Evolutionary conservation across 1,140 invertebrate species (phyloP), one percentile per base, ranked within the genome.

Genomic region (Drosophila parvula): DNA sequence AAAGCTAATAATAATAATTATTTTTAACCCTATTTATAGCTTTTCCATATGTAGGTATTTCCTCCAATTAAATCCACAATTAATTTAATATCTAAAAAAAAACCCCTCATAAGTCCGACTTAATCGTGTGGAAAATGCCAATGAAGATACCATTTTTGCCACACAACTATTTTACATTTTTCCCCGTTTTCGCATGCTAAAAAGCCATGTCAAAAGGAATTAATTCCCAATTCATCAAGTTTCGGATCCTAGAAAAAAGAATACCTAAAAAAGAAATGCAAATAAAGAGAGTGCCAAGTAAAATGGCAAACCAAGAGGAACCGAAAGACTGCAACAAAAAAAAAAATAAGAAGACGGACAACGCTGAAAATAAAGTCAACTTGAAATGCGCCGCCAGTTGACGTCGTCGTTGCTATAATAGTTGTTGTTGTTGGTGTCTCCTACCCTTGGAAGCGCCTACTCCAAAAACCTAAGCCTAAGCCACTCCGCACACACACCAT

Each of bases 181-280:
- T 22, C 18, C 18, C 18, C 18, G 12, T 32, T 16, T 74, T 50
- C 10, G 28, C 18, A 55, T 34, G 22, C 27, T 27, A 62, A 16
- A 78, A 62, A 60, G 27, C 34, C 45, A 41, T 84, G 84, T 83
- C 84, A 79, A 69, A 68, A 81, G 70, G 67, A 76, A 89, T 89
- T 89, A 89, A 89, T 89, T 81, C 78, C 74, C 84, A 89, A 89
- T 89, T 89, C 84, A 89, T 89, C 84, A 89, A 89, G 85, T 90
- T 88, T 88, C 80, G 77, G 73, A 71, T 22, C 74, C 55, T 38
- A 65, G 47, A 40, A 53, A 16, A 56, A 57, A 43, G 43, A 57
- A 18, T 34, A 40, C 53, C 27, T 12, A 30, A 14, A 45, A 61
- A 61, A 74, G 47, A 74, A 74, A 74, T 74, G 47, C 48, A 74